Percentiles rank a stretch among this genome's conserved stretches.
These are phyloP conservation scores for Podiceps cristatus DNA, from an alignment of 2,113 vertebrate species.

Conservation along the genomic window DNA sequence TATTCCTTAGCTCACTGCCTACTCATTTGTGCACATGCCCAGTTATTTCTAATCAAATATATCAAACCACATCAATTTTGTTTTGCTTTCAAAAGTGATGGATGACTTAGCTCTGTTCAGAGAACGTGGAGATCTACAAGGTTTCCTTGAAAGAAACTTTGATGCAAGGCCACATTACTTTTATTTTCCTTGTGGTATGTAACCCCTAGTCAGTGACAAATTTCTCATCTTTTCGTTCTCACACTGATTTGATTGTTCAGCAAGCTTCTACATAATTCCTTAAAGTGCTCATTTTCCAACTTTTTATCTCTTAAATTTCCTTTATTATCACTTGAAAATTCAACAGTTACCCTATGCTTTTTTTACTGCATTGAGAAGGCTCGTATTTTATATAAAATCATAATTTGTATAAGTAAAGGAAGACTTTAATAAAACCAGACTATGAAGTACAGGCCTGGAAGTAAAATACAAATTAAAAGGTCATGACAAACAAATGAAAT, in stretches of 20 bases:
- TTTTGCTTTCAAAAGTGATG: background rate
- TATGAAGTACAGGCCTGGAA: background rate
- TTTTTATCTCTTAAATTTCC: background rate
- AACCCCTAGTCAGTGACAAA: background rate
- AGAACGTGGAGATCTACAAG: background rate
- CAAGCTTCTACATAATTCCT: background rate
- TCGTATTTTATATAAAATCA: background rate
- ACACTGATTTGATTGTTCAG: background rate
- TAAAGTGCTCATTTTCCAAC: background rate
- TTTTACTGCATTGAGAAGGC: background rate
- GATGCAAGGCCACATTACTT: background rate
- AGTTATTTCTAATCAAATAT: background rate
- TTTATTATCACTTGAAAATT: background rate
- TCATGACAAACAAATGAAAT: background rate
- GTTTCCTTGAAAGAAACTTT: background rate
- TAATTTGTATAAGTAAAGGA: background rate
- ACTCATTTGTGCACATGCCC: background rate
- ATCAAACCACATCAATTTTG: background rate
- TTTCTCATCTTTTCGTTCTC: background rate
- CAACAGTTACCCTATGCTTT: background rate
- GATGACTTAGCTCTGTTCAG: background rate
- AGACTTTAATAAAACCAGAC: background rate
- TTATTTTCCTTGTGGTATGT: background rate
- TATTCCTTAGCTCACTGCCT: background rate
- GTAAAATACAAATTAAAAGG: background rate